Evolutionary conservation across 2,113 vertebrate species (phyloP).

Genomic region (Pteronura brasiliensis): DNA sequence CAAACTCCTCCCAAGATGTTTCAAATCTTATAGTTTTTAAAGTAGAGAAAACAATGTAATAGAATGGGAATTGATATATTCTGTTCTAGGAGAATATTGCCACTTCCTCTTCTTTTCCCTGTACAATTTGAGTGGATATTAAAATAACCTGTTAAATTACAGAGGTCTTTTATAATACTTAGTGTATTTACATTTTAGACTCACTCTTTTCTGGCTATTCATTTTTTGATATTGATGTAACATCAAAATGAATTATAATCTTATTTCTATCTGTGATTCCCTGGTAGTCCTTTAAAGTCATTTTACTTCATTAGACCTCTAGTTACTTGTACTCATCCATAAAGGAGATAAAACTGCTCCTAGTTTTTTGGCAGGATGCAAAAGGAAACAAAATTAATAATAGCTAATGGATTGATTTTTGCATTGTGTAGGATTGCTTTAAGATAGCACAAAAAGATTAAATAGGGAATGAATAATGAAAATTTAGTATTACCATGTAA

Average conservation of each 20-base stretch:
- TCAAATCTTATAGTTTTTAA: conserved; percentile 30
- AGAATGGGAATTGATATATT: background rate
- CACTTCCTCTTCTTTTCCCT: background rate
- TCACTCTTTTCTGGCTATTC: background rate
- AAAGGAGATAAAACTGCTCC: background rate
- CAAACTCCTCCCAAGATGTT: background rate
- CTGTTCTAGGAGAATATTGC: background rate
- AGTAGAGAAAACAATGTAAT: background rate
- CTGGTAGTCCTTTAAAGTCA: background rate
- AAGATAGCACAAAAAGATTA: background rate
- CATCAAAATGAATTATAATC: background rate
- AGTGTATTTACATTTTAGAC: background rate
- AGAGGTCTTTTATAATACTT: background rate
- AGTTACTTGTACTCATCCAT: background rate
- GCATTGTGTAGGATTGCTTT: background rate
- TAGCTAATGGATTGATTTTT: background rate
- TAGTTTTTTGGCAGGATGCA: background rate
- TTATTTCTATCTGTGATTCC: background rate
- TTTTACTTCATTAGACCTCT: background rate
- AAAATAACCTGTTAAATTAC: background rate
- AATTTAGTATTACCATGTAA: background rate
- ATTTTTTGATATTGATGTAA: background rate
- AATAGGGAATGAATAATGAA: background rate
- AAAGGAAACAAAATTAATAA: background rate
- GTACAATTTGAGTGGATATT: background rate